Conservation (phyloP, 2,888 invertebrate species). For the Hipparchia sbordonii region DNA sequence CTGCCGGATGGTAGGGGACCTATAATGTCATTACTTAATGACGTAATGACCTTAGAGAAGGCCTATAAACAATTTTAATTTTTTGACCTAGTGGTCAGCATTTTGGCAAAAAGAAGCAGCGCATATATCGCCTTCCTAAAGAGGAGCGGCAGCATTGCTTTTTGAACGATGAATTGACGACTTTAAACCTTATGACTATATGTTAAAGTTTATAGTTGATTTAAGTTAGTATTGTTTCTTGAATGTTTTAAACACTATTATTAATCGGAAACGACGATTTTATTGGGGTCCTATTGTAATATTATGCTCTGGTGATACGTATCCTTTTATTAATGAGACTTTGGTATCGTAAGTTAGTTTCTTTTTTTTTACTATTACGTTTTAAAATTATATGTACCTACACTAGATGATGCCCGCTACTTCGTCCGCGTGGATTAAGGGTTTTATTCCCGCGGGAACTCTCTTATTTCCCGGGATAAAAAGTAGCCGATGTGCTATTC, state of each 20-base stretch:
- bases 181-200: conserved; percentile 41
- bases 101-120: background rate
- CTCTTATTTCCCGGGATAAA: no score
- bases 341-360: no score
- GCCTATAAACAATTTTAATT: background rate
- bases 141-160: background rate
- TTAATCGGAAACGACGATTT: conserved; percentile 59
- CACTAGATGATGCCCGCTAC: no score
- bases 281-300: conserved; percentile 52
- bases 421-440: no score
- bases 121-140: background rate
- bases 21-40: no score
- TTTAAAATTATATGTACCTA: no score
- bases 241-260: conserved; percentile 51
- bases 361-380: no score
- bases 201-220: conserved; percentile 39
- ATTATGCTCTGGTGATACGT: conserved; percentile 39
- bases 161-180: background rate
- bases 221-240: conserved; percentile 35
- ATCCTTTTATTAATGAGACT: conserved; percentile 41
- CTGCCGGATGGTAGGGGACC: no score
- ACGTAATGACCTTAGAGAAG: no score
- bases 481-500: no score
- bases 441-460: no score
- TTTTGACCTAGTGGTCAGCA: background rate